Base-by-base conservation (phyloP, 2,113 vertebrate genomes). In the Mormyrus iriodes region DNA sequence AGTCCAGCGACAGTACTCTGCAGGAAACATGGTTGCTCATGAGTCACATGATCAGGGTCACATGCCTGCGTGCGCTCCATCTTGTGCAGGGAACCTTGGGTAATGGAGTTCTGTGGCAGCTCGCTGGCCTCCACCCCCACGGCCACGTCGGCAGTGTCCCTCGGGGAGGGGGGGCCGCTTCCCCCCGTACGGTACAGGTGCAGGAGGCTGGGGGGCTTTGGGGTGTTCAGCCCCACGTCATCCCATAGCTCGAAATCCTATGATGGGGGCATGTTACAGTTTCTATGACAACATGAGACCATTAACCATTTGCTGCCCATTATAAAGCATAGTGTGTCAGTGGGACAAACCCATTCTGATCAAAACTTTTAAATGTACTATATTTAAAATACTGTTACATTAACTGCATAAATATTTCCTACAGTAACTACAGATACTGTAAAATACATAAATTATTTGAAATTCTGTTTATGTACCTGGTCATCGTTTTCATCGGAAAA, bases 401-500 rank as follows among this genome's bases (percentile, higher is more conserved):
- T 79, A 79, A 39, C 27, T 35, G 65, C 19, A 82, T 82, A 85
- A 21, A 85, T 85, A 48, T 49, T 49, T 31, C n/a, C 13, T 4
- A 85, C 4, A 15, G 4, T 17, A 51, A 52, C 21, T 27, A 52
- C 12, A 27, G 21, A 15, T 31, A 27, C 10, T 49, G 49, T 31
- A 35, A 52, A 52, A 86, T 3, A 10, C 21, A 48, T 24, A 84
- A 48, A 84, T 1, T 0, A 2, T 6, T 24, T 46, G 4, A 52
- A 86, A 31, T 39, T 52, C n/a, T 84, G 31, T 15, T 79, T 35
- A 53, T 39, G 27, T 97, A 99, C 98, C 98, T 99, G 98, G 94
- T 99, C 98, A 91, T 99, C 98, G 91, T 98, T 99, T 96, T 99
- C 98, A 97, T 99, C 98, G 85, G 98, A 99, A 96, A 99, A 99